Percentiles rank a stretch among this genome's conserved stretches.
Evolutionary conservation across 2,888 invertebrate genomes (phyloP).

Genomic region (Tenthredo amoena): DNA sequence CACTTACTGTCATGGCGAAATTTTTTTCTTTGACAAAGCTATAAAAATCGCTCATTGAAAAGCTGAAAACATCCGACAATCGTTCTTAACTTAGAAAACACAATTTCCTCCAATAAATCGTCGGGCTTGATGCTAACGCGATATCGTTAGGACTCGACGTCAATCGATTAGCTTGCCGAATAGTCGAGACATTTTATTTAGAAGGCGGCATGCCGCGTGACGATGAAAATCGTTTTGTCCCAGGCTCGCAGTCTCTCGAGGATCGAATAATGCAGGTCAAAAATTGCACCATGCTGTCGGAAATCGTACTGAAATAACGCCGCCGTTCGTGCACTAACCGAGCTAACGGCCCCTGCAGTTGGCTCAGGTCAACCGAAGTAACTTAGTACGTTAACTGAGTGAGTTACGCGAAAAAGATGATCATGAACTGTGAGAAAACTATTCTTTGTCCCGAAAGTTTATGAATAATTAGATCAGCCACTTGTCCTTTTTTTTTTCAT

Average conservation of each 20-base stretch:
- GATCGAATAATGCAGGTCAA: neutral
- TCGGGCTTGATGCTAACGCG: slow-evolving; percentile 34
- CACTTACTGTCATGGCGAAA: neutral
- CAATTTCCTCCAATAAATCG: slow-evolving; percentile 29
- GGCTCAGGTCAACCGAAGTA: neutral
- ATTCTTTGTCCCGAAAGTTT: neutral
- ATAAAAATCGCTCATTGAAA: slow-evolving; percentile 27
- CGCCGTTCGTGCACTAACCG: slow-evolving; percentile 1
- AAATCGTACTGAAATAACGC: slow-evolving; percentile 13
- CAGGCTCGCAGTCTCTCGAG: neutral
- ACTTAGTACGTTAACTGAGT: neutral
- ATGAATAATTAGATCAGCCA: neutral
- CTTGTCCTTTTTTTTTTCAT: neutral
- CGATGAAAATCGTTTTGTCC: neutral
- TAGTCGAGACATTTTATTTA: slow-evolving; percentile 33
- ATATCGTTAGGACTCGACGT: slow-evolving; percentile 24
- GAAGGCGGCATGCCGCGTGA: slow-evolving; percentile 7
- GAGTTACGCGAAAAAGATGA: slow-evolving; percentile 10
- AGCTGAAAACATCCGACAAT: slow-evolving; percentile 38
- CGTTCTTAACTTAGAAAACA: slow-evolving; percentile 8
- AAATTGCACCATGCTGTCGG: neutral
- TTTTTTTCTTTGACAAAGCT: neutral
- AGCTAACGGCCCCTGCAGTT: slow-evolving; percentile 14
- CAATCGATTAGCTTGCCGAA: slow-evolving; percentile 31
- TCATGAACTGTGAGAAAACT: slow-evolving; percentile 8